Percentiles rank a stretch among this genome's conserved stretches.
phyloP scores from a whole-genome alignment of 2,113 vertebrate species.

The Plestiodon gilberti region DNA sequence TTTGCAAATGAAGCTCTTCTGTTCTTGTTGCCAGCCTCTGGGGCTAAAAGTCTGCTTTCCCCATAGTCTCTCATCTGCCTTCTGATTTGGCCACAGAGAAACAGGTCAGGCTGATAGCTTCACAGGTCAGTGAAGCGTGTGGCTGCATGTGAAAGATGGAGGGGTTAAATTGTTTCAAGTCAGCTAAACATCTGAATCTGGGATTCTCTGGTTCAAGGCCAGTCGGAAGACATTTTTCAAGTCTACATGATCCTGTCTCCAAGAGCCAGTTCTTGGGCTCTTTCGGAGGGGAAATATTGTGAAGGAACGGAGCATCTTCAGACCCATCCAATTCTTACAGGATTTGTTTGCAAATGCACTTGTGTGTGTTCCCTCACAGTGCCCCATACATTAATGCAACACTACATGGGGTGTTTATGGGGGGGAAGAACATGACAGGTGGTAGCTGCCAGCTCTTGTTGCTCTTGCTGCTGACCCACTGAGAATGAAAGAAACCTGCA shows the following conservation, averaged over 20 bases:
- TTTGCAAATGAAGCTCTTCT: conserved; percentile 61
- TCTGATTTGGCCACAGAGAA: conserved; percentile 50
- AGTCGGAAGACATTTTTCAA: background rate
- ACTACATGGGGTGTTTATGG: too few species aligned
- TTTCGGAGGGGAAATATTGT: fast-evolving
- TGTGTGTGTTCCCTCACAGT: too few species aligned
- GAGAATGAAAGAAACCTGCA: too few species aligned
- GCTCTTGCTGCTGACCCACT: too few species aligned
- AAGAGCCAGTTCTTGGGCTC: background rate
- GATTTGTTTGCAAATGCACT: background rate
- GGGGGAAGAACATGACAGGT: too few species aligned
- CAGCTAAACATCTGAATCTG: background rate
- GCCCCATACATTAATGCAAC: too few species aligned
- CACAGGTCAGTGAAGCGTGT: conserved; percentile 53
- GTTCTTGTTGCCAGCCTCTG: conserved; percentile 65
- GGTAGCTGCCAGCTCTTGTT: too few species aligned
- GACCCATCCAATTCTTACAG: background rate
- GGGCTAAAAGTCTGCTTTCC: conserved; percentile 69
- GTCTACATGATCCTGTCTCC: fast-evolving
- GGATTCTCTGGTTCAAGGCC: background rate
- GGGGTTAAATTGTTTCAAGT: background rate
- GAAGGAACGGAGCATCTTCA: background rate
- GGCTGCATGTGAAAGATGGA: background rate
- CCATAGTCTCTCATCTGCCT: conserved; percentile 65
- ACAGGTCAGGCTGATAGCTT: conserved; percentile 58